These are phyloP conservation scores for Podargus strigoides DNA, from an alignment of 2,797 vertebrate species.

Conservation along the genomic window DNA sequence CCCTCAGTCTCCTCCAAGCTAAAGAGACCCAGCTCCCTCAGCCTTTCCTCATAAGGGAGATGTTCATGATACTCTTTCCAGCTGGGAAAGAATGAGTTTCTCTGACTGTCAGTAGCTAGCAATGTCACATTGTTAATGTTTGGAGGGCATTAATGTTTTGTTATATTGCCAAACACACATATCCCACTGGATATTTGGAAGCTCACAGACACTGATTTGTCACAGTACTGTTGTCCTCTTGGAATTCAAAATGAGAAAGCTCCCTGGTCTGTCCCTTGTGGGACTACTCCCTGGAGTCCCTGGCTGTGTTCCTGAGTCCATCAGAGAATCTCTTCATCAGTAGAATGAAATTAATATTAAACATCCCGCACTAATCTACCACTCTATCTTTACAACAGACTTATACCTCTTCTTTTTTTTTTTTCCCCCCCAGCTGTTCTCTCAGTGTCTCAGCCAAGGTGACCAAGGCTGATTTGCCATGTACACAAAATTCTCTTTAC, in stretches of 20 bases:
- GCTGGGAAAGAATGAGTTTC: background rate
- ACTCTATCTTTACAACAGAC: background rate
- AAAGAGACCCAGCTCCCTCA: no score
- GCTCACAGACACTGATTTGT: background rate
- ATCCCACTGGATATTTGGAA: background rate
- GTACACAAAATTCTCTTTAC: background rate
- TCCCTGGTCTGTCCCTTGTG: background rate
- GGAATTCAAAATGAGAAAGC: background rate
- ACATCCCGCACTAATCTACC: background rate
- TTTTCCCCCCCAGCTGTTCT: background rate
- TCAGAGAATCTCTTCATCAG: background rate
- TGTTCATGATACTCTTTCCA: background rate
- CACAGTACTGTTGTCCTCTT: background rate
- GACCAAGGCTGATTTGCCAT: background rate
- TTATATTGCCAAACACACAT: background rate
- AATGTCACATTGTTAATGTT: background rate
- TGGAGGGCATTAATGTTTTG: background rate
- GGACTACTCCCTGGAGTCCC: rapidly evolving
- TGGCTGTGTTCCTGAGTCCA: background rate
- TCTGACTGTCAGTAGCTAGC: background rate
- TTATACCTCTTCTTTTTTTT: background rate
- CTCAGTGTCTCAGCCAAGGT: background rate
- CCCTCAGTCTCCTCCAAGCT: no score
- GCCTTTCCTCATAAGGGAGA: no score
- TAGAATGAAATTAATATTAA: background rate